phyloP scores from a whole-genome alignment of 2,113 vertebrate species.

The Odobenus rosmarus region DNA sequence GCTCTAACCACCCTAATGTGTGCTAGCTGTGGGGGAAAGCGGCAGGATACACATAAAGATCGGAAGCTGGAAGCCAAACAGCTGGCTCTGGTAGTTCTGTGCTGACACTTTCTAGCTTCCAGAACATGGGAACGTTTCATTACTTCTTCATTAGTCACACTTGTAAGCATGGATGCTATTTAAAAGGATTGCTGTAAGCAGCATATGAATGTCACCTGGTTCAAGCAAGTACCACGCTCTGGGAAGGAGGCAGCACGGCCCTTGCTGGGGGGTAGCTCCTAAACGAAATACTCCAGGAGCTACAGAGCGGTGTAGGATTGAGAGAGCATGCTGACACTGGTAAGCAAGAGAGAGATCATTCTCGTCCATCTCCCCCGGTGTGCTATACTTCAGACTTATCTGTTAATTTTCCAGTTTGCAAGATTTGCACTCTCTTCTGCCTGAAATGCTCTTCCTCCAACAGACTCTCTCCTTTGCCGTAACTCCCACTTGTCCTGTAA shows the following conservation, averaged over 20 bases:
- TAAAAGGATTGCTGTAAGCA: background rate
- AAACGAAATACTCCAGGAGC: background rate
- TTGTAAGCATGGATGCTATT: background rate
- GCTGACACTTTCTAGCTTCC: background rate
- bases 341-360: background rate
- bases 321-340: no score
- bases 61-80: background rate
- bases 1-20: background rate
- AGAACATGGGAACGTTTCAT: background rate
- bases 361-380: fast-evolving
- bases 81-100: background rate
- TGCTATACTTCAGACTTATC: background rate
- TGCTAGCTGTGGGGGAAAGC: fast-evolving
- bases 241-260: background rate
- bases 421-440: background rate
- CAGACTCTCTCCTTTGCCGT: background rate
- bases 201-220: background rate
- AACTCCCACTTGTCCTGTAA: background rate
- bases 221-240: background rate
- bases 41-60: background rate
- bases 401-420: background rate
- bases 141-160: background rate
- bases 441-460: background rate
- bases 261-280: no score
- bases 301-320: background rate